Evolutionary conservation across 2,888 invertebrate species (phyloP).

Genomic region (Drosophila mimica): DNA sequence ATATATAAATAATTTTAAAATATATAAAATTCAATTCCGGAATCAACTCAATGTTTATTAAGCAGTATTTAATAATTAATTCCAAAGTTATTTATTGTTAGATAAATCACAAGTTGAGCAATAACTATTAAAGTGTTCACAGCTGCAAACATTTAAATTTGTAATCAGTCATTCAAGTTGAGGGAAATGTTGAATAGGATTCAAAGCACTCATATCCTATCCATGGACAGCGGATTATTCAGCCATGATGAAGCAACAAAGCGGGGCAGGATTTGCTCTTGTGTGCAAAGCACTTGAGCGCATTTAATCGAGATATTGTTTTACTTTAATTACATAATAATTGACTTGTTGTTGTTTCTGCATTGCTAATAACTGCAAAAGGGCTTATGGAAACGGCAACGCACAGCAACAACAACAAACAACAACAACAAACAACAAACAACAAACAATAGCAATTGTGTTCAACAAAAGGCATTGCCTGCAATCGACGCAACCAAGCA

Average conservation of each 20-base stretch:
- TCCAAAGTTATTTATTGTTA: neutral
- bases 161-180: neutral
- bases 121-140: neutral
- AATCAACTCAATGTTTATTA: neutral
- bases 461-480: conserved; percentile 61
- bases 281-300: conserved; percentile 52
- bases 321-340: conserved; percentile 78
- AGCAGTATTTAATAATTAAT: neutral
- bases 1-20: too few species aligned
- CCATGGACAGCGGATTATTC: neutral
- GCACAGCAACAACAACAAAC: conserved; percentile 8
- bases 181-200: neutral
- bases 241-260: conserved; percentile 20
- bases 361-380: conserved; percentile 66
- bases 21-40: neutral
- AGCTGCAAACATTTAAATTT: neutral
- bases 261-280: conserved; percentile 4
- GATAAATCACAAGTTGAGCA: neutral
- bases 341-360: conserved; percentile 56
- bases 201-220: conserved; percentile 1
- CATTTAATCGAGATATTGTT: conserved; percentile 70
- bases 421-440: conserved; percentile 1
- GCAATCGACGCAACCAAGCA: conserved; percentile 36
- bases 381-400: conserved; percentile 58
- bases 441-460: conserved; percentile 46